Conservation (phyloP, 2,888 invertebrate species). For the Steinernema carpocapsae region DNA sequence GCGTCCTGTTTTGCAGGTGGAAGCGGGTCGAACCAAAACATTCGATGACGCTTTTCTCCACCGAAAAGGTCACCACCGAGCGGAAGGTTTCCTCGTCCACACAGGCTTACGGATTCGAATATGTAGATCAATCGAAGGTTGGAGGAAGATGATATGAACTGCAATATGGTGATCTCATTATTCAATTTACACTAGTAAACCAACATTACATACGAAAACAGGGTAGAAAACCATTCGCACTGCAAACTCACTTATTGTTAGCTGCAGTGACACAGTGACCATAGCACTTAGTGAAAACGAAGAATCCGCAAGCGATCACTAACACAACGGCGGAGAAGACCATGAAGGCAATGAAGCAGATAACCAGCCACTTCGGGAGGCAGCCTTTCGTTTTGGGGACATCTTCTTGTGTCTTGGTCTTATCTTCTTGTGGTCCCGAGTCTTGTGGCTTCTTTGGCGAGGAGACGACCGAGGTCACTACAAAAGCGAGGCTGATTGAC, state of each 20-base stretch:
- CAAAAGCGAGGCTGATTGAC: not conserved
- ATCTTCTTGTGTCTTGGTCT: not conserved
- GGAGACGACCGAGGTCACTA: not conserved
- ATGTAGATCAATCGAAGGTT: not conserved
- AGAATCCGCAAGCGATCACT: slow-evolving; percentile 9
- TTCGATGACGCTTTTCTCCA: not conserved
- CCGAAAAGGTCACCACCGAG: slow-evolving; percentile 2
- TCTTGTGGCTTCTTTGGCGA: not conserved
- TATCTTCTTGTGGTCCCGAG: too few species aligned
- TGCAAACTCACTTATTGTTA: too few species aligned
- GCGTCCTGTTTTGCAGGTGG: not conserved
- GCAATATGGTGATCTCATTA: too few species aligned
- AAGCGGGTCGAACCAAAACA: not conserved
- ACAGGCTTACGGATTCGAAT: not conserved
- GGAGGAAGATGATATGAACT: too few species aligned
- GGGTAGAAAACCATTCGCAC: too few species aligned
- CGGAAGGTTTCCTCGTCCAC: not conserved
- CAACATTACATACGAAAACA: too few species aligned
- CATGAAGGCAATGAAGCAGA: slow-evolving; percentile 4
- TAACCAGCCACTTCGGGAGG: slow-evolving; percentile 19
- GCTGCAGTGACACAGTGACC: not conserved
- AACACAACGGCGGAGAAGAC: not conserved
- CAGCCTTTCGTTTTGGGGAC: not conserved
- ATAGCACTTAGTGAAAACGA: slow-evolving; percentile 19
- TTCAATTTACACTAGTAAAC: too few species aligned